A percentile compares a stretch with the other conserved stretches of the same genome.
phyloP scores from a whole-genome alignment of 2,888 invertebrate genomes.

The Quadroppia sp. region DNA sequence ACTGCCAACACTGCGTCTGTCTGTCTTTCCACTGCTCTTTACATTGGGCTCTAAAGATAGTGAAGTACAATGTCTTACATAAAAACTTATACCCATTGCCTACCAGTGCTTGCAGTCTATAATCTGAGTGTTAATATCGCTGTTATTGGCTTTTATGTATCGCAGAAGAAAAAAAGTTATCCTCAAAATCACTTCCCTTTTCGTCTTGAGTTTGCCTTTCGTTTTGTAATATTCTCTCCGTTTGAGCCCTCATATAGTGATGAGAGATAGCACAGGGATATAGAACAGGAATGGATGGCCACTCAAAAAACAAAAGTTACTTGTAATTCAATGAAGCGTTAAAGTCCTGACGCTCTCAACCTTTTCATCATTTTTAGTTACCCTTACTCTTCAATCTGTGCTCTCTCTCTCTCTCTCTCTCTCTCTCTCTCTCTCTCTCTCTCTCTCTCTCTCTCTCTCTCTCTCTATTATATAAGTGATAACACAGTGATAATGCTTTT shows the following conservation, averaged over 20 bases:
- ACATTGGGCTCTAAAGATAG: no score
- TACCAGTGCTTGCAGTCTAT: neutral
- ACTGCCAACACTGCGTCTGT: neutral
- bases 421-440: neutral
- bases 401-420: neutral
- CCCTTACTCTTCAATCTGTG: neutral
- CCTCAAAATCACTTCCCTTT: conserved; percentile 29
- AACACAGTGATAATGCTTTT: conserved; percentile 4
- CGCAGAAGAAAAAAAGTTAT: neutral
- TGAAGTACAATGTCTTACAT: neutral
- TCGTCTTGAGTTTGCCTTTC: conserved; percentile 19
- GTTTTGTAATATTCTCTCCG: conserved; percentile 19
- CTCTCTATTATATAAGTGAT: neutral
- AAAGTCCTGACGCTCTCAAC: conserved; percentile 2
- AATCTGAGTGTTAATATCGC: conserved; percentile 25
- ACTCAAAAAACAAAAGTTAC: conserved; percentile 11
- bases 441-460: neutral
- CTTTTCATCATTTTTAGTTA: neutral
- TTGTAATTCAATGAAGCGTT: conserved; percentile 32
- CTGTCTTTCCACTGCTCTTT: no score
- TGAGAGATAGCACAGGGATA: neutral
- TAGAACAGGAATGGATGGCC: neutral
- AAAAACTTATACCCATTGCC: neutral
- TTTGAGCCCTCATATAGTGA: neutral
- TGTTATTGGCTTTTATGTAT: conserved; percentile 26